Evolutionary conservation across 1,140 invertebrate genomes (phyloP), one percentile per base, ranked within the genome.

Genomic region (Catajapyx aquilonaris): DNA sequence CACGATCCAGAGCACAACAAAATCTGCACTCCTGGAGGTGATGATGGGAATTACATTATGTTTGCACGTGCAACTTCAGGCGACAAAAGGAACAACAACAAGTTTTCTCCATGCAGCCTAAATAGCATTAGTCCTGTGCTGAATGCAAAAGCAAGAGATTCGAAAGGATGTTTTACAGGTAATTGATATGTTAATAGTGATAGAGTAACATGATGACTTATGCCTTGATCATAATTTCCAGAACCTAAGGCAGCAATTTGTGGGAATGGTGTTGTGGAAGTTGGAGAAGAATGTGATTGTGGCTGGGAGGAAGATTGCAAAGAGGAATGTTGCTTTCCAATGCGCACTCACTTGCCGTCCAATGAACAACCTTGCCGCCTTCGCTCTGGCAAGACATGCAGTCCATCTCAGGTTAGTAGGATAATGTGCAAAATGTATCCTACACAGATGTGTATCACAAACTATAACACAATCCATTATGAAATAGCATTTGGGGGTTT

Each of bases 41-140:
- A 88, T 52, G 78, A 88, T 61, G 91, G 91, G 15, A 97, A 97
- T 62, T 97, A 83, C 59, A 96, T 97, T 50, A 95, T 95, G 90
- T 95, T 93, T 56, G 81, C 84, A 2, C 69, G 85, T 41, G 91
- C 91, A 20, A 96, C 90, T 23, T 90, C 87, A 44, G 91, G 91
- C 16, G 86, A 93, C 60, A 84, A 91, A 53, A 75, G 75, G 51
- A 96, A 97, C 61, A 97, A 97, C 60, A 87, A 91, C 56, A 78
- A 81, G 51, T 93, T 95, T 57, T 90, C 84, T 17, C 76, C 78
- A 1, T 95, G 66, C 50, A 95, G 87, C 35, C 61, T 94, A 22
- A 80, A 81, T 50, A 87, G 86, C 49, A 97, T 98, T 48, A 90
- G 93, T 57, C 81, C 81, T 0, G 87, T 95, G 17, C 64, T 94